Percentiles rank a stretch among this genome's conserved stretches.
These are phyloP conservation scores for Ips typographus DNA, from an alignment of 1,140 invertebrate genomes.

Conservation along the genomic window DNA sequence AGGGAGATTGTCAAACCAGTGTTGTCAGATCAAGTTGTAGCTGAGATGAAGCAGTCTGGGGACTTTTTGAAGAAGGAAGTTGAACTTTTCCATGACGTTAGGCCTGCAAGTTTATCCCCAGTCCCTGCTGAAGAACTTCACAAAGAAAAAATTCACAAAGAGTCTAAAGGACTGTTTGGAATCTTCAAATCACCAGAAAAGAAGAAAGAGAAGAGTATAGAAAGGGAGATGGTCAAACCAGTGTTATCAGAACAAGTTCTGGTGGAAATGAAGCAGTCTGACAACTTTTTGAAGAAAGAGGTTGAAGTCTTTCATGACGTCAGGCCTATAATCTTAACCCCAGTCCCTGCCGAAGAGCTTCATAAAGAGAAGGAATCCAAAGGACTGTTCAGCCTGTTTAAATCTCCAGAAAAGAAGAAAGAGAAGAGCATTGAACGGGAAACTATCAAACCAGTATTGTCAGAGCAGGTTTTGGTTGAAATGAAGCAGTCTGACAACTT, in stretches of 20 bases:
- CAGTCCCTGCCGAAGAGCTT: neutral
- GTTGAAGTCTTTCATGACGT: slow-evolving; percentile 40
- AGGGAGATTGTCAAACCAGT: slow-evolving; percentile 18
- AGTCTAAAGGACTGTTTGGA: slow-evolving; percentile 17
- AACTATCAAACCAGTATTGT: neutral
- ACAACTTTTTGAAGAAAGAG: slow-evolving; percentile 39
- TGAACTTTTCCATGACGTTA: slow-evolving; percentile 35
- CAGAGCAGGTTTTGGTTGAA: slow-evolving; percentile 13
- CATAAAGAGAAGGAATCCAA: slow-evolving; percentile 18
- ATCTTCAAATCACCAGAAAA: slow-evolving; percentile 18
- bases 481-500: slow-evolving; percentile 30
- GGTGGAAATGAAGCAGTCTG: slow-evolving; percentile 35
- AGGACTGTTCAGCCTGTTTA: slow-evolving; percentile 30
- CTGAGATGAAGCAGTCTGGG: slow-evolving; percentile 21
- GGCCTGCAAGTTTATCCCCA: slow-evolving; percentile 1
- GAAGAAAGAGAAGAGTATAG: slow-evolving; percentile 27
- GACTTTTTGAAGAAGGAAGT: slow-evolving; percentile 33
- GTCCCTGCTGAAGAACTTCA: neutral
- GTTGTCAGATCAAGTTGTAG: slow-evolving; percentile 17
- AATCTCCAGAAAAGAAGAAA: slow-evolving; percentile 27
- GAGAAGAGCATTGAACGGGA: slow-evolving; percentile 16
- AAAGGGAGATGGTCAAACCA: slow-evolving; percentile 17
- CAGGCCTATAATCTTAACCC: slow-evolving; percentile 10
- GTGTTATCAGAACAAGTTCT: slow-evolving; percentile 31
- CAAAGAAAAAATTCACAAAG: slow-evolving; percentile 14